phyloP scores from a whole-genome alignment of 2,113 vertebrate species.

The Thunnus thynnus region DNA sequence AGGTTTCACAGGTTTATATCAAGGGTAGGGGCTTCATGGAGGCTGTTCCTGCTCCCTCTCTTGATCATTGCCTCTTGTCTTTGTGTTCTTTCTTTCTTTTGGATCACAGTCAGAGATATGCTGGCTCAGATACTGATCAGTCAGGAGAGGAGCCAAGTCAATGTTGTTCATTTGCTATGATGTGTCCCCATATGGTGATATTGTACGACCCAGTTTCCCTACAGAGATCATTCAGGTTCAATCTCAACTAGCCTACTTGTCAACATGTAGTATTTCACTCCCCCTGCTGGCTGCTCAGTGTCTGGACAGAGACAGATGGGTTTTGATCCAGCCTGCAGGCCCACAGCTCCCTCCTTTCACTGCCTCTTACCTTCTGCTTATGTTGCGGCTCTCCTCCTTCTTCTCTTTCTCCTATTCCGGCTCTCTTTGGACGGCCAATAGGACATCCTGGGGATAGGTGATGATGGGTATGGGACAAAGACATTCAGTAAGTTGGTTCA shows the following conservation, averaged over 20 bases:
- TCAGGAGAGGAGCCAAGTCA: slow-evolving; percentile 32
- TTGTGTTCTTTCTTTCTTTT: slow-evolving; percentile 29
- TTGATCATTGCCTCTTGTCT: slow-evolving; percentile 76
- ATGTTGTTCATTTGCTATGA: slow-evolving; percentile 5
- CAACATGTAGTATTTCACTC: slow-evolving; percentile 19
- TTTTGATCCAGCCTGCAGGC: slow-evolving; percentile 67
- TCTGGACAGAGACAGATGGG: slow-evolving; percentile 17
- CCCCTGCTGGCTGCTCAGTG: slow-evolving; percentile 57
- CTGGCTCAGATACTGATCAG: slow-evolving; percentile 36
- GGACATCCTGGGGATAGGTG: slow-evolving; percentile 99
- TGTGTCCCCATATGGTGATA: slow-evolving; percentile 14
- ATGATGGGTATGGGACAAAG: slow-evolving; percentile 99
- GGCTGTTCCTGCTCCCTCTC: slow-evolving; percentile 73
- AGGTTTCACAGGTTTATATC: slow-evolving; percentile 85
- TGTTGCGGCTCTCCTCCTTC: slow-evolving; percentile 90
- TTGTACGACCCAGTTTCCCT: slow-evolving; percentile 36
- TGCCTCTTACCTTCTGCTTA: slow-evolving; percentile 91
- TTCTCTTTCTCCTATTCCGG: slow-evolving; percentile 89
- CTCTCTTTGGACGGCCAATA: slow-evolving; percentile 92
- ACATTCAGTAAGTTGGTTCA: slow-evolving; percentile 97
- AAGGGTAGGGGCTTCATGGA: slow-evolving; percentile 65
- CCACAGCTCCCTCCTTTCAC: slow-evolving; percentile 86
- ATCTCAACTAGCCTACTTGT: not conserved
- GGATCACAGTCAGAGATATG: slow-evolving; percentile 9
- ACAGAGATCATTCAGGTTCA: slow-evolving; percentile 8